Percentiles rank a stretch among this genome's conserved stretches.
Evolutionary conservation across 2,113 vertebrate species (phyloP).

Genomic region (Oncorhynchus tshawytscha): DNA sequence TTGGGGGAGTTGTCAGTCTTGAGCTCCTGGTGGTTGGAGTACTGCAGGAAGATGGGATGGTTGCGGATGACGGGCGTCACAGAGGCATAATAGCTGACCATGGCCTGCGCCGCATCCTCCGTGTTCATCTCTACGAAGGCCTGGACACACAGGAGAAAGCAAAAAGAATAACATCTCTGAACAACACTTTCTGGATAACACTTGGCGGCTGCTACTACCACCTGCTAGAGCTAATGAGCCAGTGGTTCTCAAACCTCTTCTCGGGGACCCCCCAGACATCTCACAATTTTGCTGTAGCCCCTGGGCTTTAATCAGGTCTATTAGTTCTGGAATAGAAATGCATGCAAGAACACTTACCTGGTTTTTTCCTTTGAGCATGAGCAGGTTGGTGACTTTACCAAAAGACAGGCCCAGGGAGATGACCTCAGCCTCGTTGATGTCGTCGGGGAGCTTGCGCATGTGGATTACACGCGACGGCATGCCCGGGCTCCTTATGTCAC

Average conservation of each 20-base stretch:
- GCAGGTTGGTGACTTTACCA: conserved; percentile 93
- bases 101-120: conserved; percentile 90
- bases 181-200: background rate
- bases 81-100: conserved; percentile 96
- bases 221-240: too few relatives aligned
- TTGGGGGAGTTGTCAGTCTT: conserved; percentile 95
- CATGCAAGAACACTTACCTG: conserved; percentile 74
- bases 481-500: conserved; percentile 80
- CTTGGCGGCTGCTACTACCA: background rate
- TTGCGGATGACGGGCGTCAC: conserved; percentile 86
- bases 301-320: too few relatives aligned
- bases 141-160: conserved; percentile 46
- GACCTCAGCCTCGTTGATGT: conserved; percentile 91
- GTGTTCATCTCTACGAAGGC: conserved; percentile 96
- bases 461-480: conserved; percentile 90
- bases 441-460: conserved; percentile 87
- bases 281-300: too few relatives aligned
- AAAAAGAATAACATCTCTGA: background rate
- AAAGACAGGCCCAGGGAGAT: conserved; percentile 93
- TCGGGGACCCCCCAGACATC: too few relatives aligned
- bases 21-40: conserved; percentile 97
- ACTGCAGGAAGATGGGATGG: conserved; percentile 94
- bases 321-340: too few relatives aligned
- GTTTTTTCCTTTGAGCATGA: conserved; percentile 97
- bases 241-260: too few relatives aligned